Base-by-base conservation (phyloP, 92 coral and sea anemone species). In the Zoanthus sansibaricus region DNA sequence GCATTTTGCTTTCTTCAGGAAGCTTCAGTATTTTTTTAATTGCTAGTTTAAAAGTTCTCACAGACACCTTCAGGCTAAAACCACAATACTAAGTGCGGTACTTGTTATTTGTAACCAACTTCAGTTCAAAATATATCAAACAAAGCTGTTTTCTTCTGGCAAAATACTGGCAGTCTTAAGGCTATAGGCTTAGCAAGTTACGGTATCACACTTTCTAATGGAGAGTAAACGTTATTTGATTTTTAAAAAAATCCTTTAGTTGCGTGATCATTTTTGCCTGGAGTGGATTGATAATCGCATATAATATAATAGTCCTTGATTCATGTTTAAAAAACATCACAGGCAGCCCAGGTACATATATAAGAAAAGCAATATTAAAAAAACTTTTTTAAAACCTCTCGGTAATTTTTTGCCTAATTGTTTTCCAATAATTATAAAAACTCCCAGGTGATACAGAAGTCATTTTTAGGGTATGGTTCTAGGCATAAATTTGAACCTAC, bases 251-350 rank as follows among this genome's bases (percentile, higher is more conserved):
- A 49, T 10, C 54, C 54, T 49, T 49, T 49, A 49, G 21, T 46
- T 80, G 54, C 85, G 85, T 80, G 85, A 80, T 64, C 45, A 17
- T 62, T 20, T 44, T 45, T 66, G 59, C 16, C 21, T 37, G 44
- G 46, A 79, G 45, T 42, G n/a, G 12, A 72, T 62, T 80, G 21
- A 5, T 62, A 45, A 47, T 62, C 6, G n/a, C 69, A 14, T 62
- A 4, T 20, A 4, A 62, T n/a, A 15, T 15, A 33, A 62, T 59
- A 13, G 6, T 10, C 0, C 12, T 49, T 61, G 84, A 72, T 62
- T 64, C 46, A 80, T 21, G 13, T 64, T 31, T 9, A 10, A 42
- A 62, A 55, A 55, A 42, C 42, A 33, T 33, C 42, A 33, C 42
- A 33, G 42, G 42, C 42, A 33, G 42, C 1, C 42, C 42, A 33